phyloP scores from a whole-genome alignment of 2,888 invertebrate genomes.

The Eupithecia insigniata region DNA sequence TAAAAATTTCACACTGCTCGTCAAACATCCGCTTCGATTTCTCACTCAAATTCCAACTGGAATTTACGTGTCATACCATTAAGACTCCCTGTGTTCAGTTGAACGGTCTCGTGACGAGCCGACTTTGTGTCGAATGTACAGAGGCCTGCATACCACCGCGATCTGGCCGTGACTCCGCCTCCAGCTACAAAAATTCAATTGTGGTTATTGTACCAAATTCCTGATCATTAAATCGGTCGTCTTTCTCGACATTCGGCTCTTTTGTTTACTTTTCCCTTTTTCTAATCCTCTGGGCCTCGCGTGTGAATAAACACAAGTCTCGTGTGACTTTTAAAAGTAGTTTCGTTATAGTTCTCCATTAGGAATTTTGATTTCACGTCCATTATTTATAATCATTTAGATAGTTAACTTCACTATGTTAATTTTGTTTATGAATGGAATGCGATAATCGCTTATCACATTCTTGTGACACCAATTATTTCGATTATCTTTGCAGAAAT shows the following conservation, averaged over 20 bases:
- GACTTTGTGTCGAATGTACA: slow-evolving; percentile 59
- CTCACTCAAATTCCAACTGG: slow-evolving; percentile 43
- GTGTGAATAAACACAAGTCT: slow-evolving; percentile 55
- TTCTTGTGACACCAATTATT: slow-evolving; percentile 54
- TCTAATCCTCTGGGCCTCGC: slow-evolving; percentile 54
- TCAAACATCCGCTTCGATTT: slow-evolving; percentile 43
- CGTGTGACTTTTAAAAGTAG: slow-evolving; percentile 59
- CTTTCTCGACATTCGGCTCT: slow-evolving; percentile 62
- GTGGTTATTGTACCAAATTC: slow-evolving; percentile 82
- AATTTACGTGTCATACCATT: slow-evolving; percentile 55
- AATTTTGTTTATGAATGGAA: slow-evolving; percentile 59
- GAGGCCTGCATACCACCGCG: slow-evolving; percentile 64
- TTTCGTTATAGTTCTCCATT: slow-evolving; percentile 59
- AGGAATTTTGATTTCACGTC: slow-evolving; percentile 59
- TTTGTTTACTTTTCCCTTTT: slow-evolving; percentile 65
- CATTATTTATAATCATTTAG: slow-evolving; percentile 58
- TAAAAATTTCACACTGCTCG: slow-evolving; percentile 42
- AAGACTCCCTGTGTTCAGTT: slow-evolving; percentile 55
- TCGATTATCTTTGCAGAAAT: slow-evolving; percentile 49
- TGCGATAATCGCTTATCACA: slow-evolving; percentile 56
- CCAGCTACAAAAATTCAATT: slow-evolving; percentile 80
- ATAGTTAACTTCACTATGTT: slow-evolving; percentile 55
- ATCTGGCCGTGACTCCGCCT: slow-evolving; percentile 68
- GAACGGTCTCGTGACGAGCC: slow-evolving; percentile 65
- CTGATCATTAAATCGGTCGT: slow-evolving; percentile 74